Conservation (phyloP, 2,888 invertebrate genomes). For the Melanotus villosus region DNA sequence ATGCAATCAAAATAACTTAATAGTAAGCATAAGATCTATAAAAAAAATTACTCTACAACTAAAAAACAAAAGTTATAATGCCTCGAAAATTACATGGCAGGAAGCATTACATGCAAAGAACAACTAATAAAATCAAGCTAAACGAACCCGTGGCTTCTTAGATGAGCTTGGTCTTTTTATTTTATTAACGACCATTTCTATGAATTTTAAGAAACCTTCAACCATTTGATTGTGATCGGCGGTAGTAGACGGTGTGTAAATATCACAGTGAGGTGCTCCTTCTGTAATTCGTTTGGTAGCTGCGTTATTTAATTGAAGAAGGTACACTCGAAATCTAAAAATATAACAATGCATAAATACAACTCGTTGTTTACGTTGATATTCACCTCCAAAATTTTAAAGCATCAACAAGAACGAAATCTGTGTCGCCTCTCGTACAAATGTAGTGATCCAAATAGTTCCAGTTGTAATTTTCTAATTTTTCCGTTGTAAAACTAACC, state of each 20-base stretch:
- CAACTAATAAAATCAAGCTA: neutral
- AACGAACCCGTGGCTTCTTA: conserved; percentile 84
- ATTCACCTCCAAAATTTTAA: conserved; percentile 67
- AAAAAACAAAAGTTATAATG: conserved; percentile 18
- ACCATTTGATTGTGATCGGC: conserved; percentile 77
- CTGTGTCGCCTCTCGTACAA: conserved; percentile 93
- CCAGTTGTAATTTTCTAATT: conserved; percentile 97
- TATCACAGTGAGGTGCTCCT: conserved; percentile 83
- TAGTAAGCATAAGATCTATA: conserved; percentile 50
- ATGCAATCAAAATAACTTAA: conserved; percentile 61
- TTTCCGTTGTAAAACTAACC: conserved; percentile 95
- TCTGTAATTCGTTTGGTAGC: conserved; percentile 86
- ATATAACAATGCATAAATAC: conserved; percentile 30
- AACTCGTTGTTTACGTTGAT: too few relatives aligned
- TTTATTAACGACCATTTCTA: conserved; percentile 90
- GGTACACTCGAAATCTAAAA: conserved; percentile 86
- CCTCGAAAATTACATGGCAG: neutral
- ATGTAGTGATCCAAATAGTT: conserved; percentile 98
- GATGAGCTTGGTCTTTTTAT: conserved; percentile 80
- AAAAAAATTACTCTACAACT: conserved; percentile 32
- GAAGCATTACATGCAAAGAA: conserved; percentile 19
- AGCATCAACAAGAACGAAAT: conserved; percentile 91
- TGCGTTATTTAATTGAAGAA: conserved; percentile 86
- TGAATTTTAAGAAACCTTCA: conserved; percentile 85
- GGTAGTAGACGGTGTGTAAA: conserved; percentile 78